Evolutionary conservation across 2,113 vertebrate genomes (phyloP).

Genomic region (Polypterus senegalus): DNA sequence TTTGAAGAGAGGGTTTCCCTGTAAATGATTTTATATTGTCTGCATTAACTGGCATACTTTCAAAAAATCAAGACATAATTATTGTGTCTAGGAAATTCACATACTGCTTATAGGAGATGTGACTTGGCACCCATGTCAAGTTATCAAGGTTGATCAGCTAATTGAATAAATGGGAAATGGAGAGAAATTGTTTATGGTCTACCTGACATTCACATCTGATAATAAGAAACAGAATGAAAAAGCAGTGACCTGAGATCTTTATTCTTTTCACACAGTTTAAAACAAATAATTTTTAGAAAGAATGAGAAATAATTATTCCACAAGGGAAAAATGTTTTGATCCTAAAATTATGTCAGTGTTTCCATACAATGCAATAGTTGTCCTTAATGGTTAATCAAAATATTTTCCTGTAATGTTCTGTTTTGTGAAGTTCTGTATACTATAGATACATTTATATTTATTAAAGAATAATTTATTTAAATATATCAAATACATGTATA

Average conservation of each 20-base stretch:
- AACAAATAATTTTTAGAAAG: too few relatives aligned
- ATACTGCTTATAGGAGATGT: not conserved
- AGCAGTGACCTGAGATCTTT: not conserved
- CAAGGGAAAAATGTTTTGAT: too few relatives aligned
- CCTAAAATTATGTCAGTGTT: too few relatives aligned
- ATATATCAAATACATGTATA: too few relatives aligned
- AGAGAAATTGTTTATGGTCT: not conserved
- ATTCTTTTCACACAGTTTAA: not conserved
- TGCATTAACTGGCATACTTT: not conserved
- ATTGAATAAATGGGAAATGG: not conserved
- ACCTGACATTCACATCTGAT: not conserved
- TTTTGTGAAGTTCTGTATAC: too few relatives aligned
- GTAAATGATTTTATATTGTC: not conserved
- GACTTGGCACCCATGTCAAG: not conserved
- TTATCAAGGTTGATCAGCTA: not conserved
- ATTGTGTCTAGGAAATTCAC: not conserved
- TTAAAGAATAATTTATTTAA: too few relatives aligned
- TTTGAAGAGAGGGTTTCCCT: too few relatives aligned
- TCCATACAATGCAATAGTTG: too few relatives aligned
- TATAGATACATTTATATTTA: too few relatives aligned
- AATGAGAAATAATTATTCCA: too few relatives aligned
- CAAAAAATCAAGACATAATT: not conserved
- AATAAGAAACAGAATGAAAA: not conserved
- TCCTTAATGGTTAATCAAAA: too few relatives aligned
- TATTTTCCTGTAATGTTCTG: too few relatives aligned